Base-by-base conservation (phyloP, 92 coral and sea anemone genomes). In the Actinostola sp. region DNA sequence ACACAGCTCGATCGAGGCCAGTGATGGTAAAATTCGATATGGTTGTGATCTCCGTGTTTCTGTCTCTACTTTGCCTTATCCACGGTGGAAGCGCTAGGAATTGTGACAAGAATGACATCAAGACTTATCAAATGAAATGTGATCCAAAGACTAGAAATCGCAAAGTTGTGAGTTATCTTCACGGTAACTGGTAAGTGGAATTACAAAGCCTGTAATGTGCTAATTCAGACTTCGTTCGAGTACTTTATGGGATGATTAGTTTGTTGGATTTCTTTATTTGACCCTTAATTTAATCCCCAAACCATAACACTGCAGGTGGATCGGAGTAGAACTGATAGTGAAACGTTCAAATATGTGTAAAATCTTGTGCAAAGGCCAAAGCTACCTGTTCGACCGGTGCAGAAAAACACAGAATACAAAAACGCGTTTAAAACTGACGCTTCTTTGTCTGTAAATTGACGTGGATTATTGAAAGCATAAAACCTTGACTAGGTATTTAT, bases 51-150 rank as follows among this genome's bases (percentile, higher is more conserved):
- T 31, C n/a, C 35, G 25, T 27, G 14, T 29, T 50, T 5, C 21
- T 80, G 28, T 58, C 32, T 36, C 15, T 70, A 15, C 27, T 53
- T 23, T 68, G 29, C 36, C 8, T 76, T 17, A 13, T 77, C 20
- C 55, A 68, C 26, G 15, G 46, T 15, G 74, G 74, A 13, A 53
- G 30, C 1, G 28, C 58, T 16, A 13, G 6, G 12, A 8, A 7
- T 14, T 84, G 89, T 50, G 71, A 59, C 8, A 23, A 1, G 3
- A 13, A 9, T 9, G 89, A 89, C 59, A 57, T 70, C 41, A 78
- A 23, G 48, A 56, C 15, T 16, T 29, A 49, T 10, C 29, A 51
- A 1, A 53, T 72, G 28, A 78, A 88, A 2, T 89, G 94, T 57
- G 87, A 84, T 61, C 59, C 71, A 10, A 53, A 4, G 2, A 71